Percentiles rank a stretch among this genome's conserved stretches.
Evolutionary conservation across 2,113 vertebrate genomes (phyloP).

Genomic region (Girardinichthys multiradiatus): DNA sequence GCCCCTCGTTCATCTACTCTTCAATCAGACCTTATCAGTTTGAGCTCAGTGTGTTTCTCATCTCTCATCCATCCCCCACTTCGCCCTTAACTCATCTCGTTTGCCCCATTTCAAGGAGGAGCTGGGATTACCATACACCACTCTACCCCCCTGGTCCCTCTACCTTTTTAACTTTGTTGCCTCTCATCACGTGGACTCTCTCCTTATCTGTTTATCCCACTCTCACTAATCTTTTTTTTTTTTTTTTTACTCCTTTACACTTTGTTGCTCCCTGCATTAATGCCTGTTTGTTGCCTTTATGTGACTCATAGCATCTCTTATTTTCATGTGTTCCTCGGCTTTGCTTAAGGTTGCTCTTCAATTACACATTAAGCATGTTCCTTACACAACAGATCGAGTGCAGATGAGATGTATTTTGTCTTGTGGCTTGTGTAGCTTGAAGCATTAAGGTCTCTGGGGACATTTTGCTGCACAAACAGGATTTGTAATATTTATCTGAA

Average conservation of each 20-base stretch:
- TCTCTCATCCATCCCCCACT: slow-evolving; percentile 40
- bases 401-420: slow-evolving; percentile 16
- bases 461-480: slow-evolving; percentile 37
- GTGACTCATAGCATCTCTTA: slow-evolving; percentile 36
- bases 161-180: slow-evolving; percentile 63
- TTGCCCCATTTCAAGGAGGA: slow-evolving; percentile 28
- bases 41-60: slow-evolving; percentile 42
- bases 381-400: slow-evolving; percentile 11
- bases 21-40: slow-evolving; percentile 64
- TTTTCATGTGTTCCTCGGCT: slow-evolving; percentile 17
- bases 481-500: slow-evolving; percentile 36
- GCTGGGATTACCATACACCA: slow-evolving; percentile 57
- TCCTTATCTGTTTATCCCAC: slow-evolving; percentile 74
- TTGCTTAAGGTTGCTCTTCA: slow-evolving; percentile 49
- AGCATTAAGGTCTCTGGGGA: slow-evolving; percentile 24
- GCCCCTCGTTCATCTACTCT: slow-evolving; percentile 51
- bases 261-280: slow-evolving; percentile 38
- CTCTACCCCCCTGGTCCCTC: slow-evolving; percentile 53
- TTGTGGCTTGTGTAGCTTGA: slow-evolving; percentile 8
- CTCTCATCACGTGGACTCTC: slow-evolving; percentile 41
- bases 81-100: slow-evolving; percentile 20
- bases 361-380: slow-evolving; percentile 27
- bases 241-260: background rate
- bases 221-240: slow-evolving; percentile 56
- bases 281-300: slow-evolving; percentile 67